phyloP scores from a whole-genome alignment of 1,140 invertebrate genomes.

The Zaprionus davidi region DNA sequence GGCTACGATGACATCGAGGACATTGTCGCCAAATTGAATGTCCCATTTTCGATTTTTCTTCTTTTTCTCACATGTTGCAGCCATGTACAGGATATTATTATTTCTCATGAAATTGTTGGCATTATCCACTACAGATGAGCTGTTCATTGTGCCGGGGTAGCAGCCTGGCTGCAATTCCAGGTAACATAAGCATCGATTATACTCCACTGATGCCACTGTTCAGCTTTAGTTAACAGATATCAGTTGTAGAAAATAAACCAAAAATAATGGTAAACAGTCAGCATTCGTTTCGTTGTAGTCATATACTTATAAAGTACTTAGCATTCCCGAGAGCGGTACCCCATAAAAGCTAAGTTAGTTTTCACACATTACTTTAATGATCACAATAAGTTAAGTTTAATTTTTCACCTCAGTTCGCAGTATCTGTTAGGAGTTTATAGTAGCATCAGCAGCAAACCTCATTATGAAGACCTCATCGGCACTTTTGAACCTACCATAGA shows the following conservation, averaged over 20 bases:
- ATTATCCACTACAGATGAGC: constrained; percentile 36
- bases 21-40: constrained; percentile 71
- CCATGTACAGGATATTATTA: constrained; percentile 74
- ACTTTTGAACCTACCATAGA: constrained; percentile 48
- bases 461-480: constrained; percentile 59
- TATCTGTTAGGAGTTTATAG: constrained; percentile 9
- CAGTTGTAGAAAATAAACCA: no score
- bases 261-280: no score
- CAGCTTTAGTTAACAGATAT: no score
- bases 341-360: not conserved
- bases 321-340: not conserved
- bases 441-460: constrained; percentile 51
- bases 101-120: constrained; percentile 42
- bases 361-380: not conserved
- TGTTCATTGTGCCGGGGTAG: not conserved
- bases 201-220: not conserved
- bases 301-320: no score
- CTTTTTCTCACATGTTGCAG: constrained; percentile 61
- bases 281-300: no score
- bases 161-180: not conserved
- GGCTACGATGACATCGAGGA: constrained; percentile 32
- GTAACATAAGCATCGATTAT: not conserved
- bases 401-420: not conserved
- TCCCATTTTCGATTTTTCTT: constrained; percentile 46
- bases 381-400: not conserved